Percentiles rank a stretch among this genome's conserved stretches.
These are phyloP conservation scores for Clostera curtula DNA, from an alignment of 2,888 invertebrate genomes.

Conservation along the genomic window DNA sequence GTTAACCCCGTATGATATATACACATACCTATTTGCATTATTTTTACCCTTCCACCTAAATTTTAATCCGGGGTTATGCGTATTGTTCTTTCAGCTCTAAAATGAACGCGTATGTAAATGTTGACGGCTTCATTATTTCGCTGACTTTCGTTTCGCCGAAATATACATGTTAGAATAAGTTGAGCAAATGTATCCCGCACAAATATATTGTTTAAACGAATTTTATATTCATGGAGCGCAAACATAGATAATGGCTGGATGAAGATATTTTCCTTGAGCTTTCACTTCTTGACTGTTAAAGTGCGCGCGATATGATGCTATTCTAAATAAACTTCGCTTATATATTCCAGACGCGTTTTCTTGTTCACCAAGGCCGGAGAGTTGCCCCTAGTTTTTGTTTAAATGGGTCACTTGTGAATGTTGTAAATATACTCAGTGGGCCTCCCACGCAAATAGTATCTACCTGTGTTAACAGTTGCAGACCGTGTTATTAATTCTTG, in stretches of 20 bases:
- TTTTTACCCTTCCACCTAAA: too few species aligned
- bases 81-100: neutral
- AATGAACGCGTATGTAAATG: slow-evolving; percentile 11
- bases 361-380: slow-evolving; percentile 25
- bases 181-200: neutral
- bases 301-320: slow-evolving; percentile 4
- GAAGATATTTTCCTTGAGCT: slow-evolving; percentile 2
- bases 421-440: slow-evolving; percentile 14
- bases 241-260: neutral
- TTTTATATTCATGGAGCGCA: neutral
- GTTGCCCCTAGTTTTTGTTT: slow-evolving; percentile 13
- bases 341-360: slow-evolving; percentile 15
- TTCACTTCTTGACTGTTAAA: neutral
- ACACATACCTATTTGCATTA: too few species aligned
- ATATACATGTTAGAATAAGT: neutral
- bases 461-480: too few species aligned
- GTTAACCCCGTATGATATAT: too few species aligned
- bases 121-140: slow-evolving; percentile 7
- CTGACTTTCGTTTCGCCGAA: slow-evolving; percentile 2
- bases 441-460: slow-evolving; percentile 13
- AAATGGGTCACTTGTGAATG: slow-evolving; percentile 20
- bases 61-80: too few species aligned
- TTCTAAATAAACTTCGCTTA: slow-evolving; percentile 8
- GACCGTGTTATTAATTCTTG: too few species aligned
- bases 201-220: neutral